These are phyloP conservation scores for Mactra quadrangularis DNA, from an alignment of 1,140 invertebrate species.

Conservation along the genomic window DNA sequence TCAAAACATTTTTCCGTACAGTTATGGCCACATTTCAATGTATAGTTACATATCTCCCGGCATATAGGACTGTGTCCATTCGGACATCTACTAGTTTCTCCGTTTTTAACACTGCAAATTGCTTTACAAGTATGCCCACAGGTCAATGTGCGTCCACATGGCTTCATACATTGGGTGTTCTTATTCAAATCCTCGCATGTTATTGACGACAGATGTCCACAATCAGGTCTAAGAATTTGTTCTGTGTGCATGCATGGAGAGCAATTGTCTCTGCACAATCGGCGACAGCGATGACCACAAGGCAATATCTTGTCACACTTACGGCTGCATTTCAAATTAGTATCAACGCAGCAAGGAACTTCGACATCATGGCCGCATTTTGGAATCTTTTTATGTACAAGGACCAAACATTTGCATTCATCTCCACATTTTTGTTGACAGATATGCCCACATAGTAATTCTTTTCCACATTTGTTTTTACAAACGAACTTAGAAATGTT, in stretches of 20 bases:
- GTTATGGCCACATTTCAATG: constrained; percentile 81
- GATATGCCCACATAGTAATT: constrained; percentile 62
- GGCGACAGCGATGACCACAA: constrained; percentile 87
- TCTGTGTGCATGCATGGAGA: constrained; percentile 68
- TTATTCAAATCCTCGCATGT: constrained; percentile 66
- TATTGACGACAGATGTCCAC: constrained; percentile 76
- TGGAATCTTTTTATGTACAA: constrained; percentile 61
- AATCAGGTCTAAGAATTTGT: constrained; percentile 66
- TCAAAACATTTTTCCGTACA: constrained; percentile 73
- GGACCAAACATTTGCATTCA: constrained; percentile 73
- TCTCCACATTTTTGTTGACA: constrained; percentile 73
- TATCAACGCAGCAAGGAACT: constrained; percentile 62
- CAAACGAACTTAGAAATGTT: constrained; percentile 58
- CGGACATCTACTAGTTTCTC: background rate
- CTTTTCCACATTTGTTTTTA: constrained; percentile 71
- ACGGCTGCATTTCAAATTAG: constrained; percentile 60
- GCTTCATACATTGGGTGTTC: background rate
- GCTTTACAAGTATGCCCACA: constrained; percentile 1
- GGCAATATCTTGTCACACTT: constrained; percentile 61
- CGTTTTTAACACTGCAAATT: background rate
- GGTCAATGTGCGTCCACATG: background rate
- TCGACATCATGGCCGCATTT: constrained; percentile 62
- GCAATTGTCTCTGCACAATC: constrained; percentile 86
- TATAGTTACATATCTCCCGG: constrained; percentile 62
- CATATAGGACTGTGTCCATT: constrained; percentile 40